Conservation (phyloP, 2,888 invertebrate species). For the Dolichopus griseipennis region DNA sequence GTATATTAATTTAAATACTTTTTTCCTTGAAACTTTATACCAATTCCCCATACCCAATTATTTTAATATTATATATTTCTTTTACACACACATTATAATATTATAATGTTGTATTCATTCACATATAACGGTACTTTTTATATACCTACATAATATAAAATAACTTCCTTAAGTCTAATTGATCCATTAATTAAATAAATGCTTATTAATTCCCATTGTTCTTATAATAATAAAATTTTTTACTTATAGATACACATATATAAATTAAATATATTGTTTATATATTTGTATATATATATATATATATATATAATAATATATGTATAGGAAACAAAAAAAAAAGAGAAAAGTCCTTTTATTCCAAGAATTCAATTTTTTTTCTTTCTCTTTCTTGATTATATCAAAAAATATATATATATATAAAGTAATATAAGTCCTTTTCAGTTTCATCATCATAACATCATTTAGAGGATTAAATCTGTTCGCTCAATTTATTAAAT, state of each 20-base stretch:
- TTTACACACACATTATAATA: background rate
- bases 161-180: background rate
- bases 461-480: slow-evolving; percentile 1
- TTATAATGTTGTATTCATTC: too few species aligned
- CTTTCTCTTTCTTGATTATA: background rate
- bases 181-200: slow-evolving; percentile 6
- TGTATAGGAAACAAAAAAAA: background rate
- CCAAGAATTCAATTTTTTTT: background rate
- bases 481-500: slow-evolving; percentile 6
- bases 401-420: too few species aligned
- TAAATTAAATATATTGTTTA: background rate
- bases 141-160: background rate
- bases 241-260: background rate
- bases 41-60: background rate
- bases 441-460: background rate
- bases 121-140: background rate
- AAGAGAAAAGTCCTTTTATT: background rate
- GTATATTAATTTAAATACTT: background rate
- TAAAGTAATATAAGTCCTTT: background rate
- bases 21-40: background rate
- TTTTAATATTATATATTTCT: slow-evolving; percentile 2
- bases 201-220: slow-evolving; percentile 6
- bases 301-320: too few species aligned
- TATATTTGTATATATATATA: background rate
- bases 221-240: slow-evolving; percentile 1